phyloP scores from a whole-genome alignment of 2,113 vertebrate genomes.

The Anoura caudifer region DNA sequence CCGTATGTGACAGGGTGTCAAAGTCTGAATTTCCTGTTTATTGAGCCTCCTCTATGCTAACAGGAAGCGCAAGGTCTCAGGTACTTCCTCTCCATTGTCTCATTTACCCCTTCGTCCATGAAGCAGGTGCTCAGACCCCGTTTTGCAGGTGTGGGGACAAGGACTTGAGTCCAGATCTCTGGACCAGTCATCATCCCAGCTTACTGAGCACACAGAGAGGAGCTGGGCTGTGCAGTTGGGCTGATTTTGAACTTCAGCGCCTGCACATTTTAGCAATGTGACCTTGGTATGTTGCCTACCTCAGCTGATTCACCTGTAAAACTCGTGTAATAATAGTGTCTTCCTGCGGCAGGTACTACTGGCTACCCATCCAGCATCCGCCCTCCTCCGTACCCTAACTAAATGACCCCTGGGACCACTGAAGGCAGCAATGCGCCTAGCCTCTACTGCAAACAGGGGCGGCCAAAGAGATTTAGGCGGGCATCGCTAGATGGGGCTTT shows the following conservation, averaged over 20 bases:
- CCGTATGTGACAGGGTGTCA: neutral
- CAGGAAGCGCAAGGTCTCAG: neutral
- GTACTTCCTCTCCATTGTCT: rapidly evolving
- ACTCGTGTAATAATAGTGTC: too few relatives aligned
- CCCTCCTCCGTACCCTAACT: neutral
- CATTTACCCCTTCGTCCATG: neutral
- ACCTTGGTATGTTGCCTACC: neutral
- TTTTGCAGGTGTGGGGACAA: too few relatives aligned
- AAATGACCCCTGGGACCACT: neutral
- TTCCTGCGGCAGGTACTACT: too few relatives aligned
- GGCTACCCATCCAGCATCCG: rapidly evolving
- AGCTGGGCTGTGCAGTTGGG: neutral
- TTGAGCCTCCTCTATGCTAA: neutral
- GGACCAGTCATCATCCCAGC: neutral
- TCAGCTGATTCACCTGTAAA: neutral
- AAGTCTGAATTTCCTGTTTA: neutral
- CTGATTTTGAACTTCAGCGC: neutral
- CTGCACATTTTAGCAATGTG: neutral
- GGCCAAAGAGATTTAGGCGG: neutral
- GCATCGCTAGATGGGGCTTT: neutral
- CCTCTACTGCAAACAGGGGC: neutral
- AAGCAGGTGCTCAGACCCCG: too few relatives aligned
- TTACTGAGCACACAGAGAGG: neutral
- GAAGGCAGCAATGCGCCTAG: rapidly evolving
- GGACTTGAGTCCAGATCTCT: neutral